These are phyloP conservation scores for Brachynemurus nebulosus DNA, from an alignment of 2,888 invertebrate genomes.

Conservation along the genomic window DNA sequence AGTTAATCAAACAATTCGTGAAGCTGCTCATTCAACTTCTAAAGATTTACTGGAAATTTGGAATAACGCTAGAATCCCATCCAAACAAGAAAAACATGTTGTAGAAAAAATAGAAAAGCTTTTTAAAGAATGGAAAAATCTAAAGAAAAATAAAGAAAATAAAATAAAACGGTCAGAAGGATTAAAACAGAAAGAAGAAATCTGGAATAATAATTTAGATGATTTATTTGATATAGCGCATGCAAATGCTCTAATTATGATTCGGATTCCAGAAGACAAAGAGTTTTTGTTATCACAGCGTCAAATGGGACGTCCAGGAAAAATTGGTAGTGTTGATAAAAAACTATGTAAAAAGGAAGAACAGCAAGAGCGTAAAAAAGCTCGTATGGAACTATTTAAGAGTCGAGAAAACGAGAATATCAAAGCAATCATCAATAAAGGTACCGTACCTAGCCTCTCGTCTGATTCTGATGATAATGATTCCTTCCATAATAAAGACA, in stretches of 20 bases:
- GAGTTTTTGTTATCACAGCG: background rate
- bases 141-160: too few relatives aligned
- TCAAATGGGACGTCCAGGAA: background rate
- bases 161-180: background rate
- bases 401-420: too few relatives aligned
- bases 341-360: background rate
- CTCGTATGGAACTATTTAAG: background rate
- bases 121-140: background rate
- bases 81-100: background rate
- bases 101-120: background rate
- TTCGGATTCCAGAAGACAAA: background rate
- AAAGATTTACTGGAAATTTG: background rate
- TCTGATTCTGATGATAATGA: background rate
- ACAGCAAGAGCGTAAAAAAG: background rate
- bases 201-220: background rate
- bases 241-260: background rate
- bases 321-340: background rate
- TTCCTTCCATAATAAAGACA: constrained; percentile 1
- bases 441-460: too few relatives aligned
- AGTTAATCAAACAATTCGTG: background rate
- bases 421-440: too few relatives aligned
- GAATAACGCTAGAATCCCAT: background rate
- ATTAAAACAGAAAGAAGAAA: background rate
- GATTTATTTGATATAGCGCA: constrained; percentile 3
- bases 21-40: background rate